Conservation (phyloP, 2,797 vertebrate species). For the Rhabdomys pumilio region DNA sequence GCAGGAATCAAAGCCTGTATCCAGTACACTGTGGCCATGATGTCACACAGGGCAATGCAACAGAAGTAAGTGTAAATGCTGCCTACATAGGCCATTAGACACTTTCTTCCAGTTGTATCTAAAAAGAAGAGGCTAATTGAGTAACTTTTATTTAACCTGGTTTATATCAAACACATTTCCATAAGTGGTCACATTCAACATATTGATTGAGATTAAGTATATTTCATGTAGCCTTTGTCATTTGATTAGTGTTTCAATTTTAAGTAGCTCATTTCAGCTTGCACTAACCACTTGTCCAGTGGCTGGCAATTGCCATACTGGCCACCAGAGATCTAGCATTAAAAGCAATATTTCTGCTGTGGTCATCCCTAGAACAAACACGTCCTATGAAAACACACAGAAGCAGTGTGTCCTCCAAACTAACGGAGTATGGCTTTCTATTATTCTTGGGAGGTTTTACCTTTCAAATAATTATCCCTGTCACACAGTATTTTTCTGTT, state of each 20-base stretch:
- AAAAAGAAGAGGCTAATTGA: slow-evolving; percentile 11
- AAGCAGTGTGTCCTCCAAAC: background rate
- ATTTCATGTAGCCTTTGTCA: background rate
- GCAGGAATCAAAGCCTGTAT: background rate
- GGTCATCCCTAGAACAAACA: background rate
- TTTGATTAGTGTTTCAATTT: background rate
- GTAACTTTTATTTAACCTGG: slow-evolving; percentile 43
- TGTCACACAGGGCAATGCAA: background rate
- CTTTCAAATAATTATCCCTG: slow-evolving; percentile 26
- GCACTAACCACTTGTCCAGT: background rate
- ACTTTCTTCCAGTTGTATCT: background rate
- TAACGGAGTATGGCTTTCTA: background rate
- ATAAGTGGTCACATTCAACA: slow-evolving; percentile 10
- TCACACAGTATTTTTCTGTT: slow-evolving; percentile 44
- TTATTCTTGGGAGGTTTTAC: slow-evolving; percentile 36
- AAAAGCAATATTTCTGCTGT: background rate
- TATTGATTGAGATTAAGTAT: background rate
- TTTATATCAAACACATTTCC: slow-evolving; percentile 13
- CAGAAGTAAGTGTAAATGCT: slow-evolving; percentile 34
- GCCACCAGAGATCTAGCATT: background rate
- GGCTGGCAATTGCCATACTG: background rate
- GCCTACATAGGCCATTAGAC: background rate
- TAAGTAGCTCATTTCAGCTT: background rate
- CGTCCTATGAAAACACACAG: background rate
- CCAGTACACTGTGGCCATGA: background rate